Conservation (phyloP, 2,797 vertebrate genomes). For the Pseudocheirus occidentalis region DNA sequence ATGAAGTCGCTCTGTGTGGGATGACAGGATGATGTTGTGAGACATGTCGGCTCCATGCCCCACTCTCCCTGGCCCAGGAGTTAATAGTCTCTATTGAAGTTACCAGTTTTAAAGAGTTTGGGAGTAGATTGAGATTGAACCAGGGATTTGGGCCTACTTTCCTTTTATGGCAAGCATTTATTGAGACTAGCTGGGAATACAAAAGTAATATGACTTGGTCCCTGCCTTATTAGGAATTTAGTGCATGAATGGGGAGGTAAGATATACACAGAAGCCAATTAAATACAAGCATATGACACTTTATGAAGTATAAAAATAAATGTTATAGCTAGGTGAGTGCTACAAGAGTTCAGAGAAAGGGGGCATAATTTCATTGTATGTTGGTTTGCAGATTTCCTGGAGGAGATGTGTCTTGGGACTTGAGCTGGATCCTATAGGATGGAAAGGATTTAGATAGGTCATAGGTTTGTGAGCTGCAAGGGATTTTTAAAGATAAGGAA, state of each 20-base stretch:
- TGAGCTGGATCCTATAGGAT: neutral
- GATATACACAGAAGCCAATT: neutral
- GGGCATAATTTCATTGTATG: neutral
- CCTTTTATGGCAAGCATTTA: too few species aligned
- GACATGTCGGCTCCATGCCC: accelerated
- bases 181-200: neutral
- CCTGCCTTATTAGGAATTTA: neutral
- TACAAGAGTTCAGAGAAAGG: neutral
- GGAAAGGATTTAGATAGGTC: neutral
- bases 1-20: neutral
- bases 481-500: neutral
- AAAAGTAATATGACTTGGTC: neutral
- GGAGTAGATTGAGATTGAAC: neutral
- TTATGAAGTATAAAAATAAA: neutral
- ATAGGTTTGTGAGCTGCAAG: neutral
- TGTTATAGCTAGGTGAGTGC: neutral
- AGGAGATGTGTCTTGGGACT: neutral
- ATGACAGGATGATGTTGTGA: neutral
- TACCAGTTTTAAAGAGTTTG: neutral
- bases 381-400: neutral
- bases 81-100: neutral
- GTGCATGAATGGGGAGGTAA: neutral
- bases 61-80: too few species aligned
- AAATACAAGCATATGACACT: neutral
- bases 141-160: neutral